These are phyloP conservation scores for Prorops nasuta DNA, from an alignment of 1,140 invertebrate species.

Conservation along the genomic window DNA sequence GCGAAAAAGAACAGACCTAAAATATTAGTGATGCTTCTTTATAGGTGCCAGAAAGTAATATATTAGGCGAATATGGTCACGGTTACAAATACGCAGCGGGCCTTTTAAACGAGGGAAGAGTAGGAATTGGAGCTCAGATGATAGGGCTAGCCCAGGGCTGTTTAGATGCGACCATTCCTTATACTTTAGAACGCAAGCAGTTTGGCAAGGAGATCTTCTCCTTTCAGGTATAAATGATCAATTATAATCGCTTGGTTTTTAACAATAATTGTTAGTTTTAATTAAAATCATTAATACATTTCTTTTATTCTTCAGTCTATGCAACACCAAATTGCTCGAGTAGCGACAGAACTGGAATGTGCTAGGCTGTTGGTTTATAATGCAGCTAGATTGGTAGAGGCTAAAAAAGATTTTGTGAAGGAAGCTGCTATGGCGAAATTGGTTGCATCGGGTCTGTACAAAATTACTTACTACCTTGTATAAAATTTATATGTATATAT, in stretches of 20 bases:
- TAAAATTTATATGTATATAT: too few species aligned
- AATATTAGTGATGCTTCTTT: too few species aligned
- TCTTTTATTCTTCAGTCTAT: conserved; percentile 67
- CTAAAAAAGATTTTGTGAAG: conserved; percentile 79
- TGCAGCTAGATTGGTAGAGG: conserved; percentile 85
- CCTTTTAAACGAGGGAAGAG: conserved; percentile 92
- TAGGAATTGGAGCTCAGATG: conserved; percentile 96
- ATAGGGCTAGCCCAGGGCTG: conserved; percentile 90
- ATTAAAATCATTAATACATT: conserved; percentile 1
- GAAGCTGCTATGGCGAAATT: conserved; percentile 96
- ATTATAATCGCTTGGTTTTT: too few species aligned
- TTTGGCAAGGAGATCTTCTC: conserved; percentile 87
- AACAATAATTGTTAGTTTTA: conserved; percentile 2
- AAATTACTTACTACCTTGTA: neutral
- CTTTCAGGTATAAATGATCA: conserved; percentile 71
- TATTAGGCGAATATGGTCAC: conserved; percentile 83
- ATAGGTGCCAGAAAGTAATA: conserved; percentile 67
- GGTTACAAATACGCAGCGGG: conserved; percentile 96
- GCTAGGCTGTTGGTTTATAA: conserved; percentile 91
- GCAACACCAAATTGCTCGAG: conserved; percentile 91
- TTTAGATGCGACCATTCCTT: conserved; percentile 89
- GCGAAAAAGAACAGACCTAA: too few species aligned
- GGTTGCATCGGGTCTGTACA: conserved; percentile 64
- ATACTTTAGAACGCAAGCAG: conserved; percentile 89
- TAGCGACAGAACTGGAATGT: conserved; percentile 84